Conservation (phyloP, 2,888 invertebrate species). For the Scelioninae gen. 2 region DNA sequence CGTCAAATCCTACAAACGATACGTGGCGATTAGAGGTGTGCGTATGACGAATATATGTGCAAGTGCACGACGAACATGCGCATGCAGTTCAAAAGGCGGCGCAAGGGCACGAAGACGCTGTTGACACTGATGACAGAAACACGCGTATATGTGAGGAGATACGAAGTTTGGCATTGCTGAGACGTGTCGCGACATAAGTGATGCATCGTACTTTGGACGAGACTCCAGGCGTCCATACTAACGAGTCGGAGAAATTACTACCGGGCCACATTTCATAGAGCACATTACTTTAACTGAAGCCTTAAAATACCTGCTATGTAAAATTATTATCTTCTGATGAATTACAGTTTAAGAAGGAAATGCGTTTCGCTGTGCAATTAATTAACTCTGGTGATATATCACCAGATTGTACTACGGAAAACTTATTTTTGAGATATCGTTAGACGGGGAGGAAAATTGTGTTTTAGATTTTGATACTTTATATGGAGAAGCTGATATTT, state of each 20-base stretch:
- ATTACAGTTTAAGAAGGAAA: slow-evolving; percentile 21
- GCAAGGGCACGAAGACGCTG: slow-evolving; percentile 25
- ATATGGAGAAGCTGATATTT: too few relatives aligned
- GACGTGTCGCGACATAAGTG: slow-evolving; percentile 35
- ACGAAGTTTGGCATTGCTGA: slow-evolving; percentile 46
- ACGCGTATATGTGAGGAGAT: slow-evolving; percentile 36
- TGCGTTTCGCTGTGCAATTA: slow-evolving; percentile 22
- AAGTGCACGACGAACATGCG: slow-evolving; percentile 43
- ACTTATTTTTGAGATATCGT: too few relatives aligned
- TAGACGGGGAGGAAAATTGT: too few relatives aligned
- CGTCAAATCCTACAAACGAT: slow-evolving; percentile 71
- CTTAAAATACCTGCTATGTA: slow-evolving; percentile 40
- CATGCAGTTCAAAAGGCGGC: slow-evolving; percentile 20
- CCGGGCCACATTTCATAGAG: slow-evolving; percentile 44
- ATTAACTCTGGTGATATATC: slow-evolving; percentile 29
- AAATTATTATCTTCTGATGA: slow-evolving; percentile 48
- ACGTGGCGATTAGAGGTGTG: slow-evolving; percentile 54
- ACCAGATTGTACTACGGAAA: slow-evolving; percentile 1
- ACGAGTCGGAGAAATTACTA: slow-evolving; percentile 56
- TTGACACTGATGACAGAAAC: slow-evolving; percentile 48
- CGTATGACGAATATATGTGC: slow-evolving; percentile 54
- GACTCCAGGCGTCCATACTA: slow-evolving; percentile 52
- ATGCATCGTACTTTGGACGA: slow-evolving; percentile 46
- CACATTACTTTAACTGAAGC: slow-evolving; percentile 36
- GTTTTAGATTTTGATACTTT: too few relatives aligned